phyloP scores from a whole-genome alignment of 2,888 invertebrate species.

The Mythimna lalbum region DNA sequence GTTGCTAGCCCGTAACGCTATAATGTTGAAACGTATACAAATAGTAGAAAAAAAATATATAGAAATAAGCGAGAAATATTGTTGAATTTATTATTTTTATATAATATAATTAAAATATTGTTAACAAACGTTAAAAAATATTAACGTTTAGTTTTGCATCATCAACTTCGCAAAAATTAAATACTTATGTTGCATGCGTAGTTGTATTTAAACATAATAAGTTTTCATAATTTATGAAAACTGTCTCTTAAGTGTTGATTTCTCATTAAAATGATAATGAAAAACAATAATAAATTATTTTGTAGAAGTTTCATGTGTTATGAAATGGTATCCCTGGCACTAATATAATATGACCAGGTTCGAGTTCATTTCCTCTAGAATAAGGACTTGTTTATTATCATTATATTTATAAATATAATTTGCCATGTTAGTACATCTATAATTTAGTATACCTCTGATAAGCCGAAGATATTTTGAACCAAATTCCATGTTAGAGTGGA shows the following conservation, averaged over 20 bases:
- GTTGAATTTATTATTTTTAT: too few species aligned
- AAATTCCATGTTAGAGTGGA: too few species aligned
- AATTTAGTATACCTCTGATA: too few species aligned
- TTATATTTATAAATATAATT: not conserved
- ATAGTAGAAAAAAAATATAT: too few species aligned
- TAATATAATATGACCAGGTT: constrained; percentile 33
- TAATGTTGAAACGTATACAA: too few species aligned
- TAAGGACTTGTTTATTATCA: not conserved
- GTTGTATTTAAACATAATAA: not conserved
- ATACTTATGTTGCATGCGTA: not conserved
- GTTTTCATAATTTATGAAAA: not conserved
- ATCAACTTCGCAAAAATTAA: not conserved
- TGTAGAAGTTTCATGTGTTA: not conserved
- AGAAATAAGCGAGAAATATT: too few species aligned
- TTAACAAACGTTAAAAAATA: too few species aligned
- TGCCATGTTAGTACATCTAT: not conserved
- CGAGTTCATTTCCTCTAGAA: not conserved
- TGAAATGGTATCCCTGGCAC: constrained; percentile 20
- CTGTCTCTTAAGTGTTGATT: not conserved
- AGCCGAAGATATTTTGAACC: too few species aligned
- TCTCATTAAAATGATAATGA: not conserved
- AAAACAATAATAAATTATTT: not conserved
- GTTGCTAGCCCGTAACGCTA: not conserved
- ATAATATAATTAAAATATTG: too few species aligned
- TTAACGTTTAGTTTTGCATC: not conserved